Conservation (phyloP, 1,140 invertebrate species). For the Paraescarpia echinospica region DNA sequence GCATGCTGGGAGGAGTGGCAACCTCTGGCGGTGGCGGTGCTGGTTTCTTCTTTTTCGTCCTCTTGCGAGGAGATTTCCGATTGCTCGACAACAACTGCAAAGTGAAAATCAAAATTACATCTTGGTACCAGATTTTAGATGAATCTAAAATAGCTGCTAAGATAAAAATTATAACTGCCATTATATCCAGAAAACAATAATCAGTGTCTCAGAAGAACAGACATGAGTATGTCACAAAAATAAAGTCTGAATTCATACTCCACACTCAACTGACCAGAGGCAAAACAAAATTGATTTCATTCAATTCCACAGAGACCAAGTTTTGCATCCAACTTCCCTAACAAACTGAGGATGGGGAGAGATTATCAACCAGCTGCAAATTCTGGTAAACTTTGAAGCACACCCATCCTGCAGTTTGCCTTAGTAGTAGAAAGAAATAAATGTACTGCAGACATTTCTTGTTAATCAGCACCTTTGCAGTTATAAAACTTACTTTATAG, state of each 20-base stretch:
- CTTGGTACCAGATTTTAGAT: not conserved
- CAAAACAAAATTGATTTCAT: no score
- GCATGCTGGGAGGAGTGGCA: not conserved
- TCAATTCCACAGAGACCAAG: no score
- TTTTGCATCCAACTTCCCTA: no score
- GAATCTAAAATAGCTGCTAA: not conserved
- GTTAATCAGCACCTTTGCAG: not conserved
- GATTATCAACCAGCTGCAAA: not conserved
- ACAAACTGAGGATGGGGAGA: no score
- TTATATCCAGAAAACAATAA: no score
- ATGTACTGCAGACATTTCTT: not conserved
- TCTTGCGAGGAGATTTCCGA: not conserved
- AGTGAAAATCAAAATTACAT: not conserved
- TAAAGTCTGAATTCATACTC: no score
- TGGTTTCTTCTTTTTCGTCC: not conserved
- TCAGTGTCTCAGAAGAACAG: no score
- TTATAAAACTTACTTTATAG: not conserved
- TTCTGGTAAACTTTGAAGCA: not conserved
- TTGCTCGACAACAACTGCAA: not conserved
- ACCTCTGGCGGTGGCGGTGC: not conserved
- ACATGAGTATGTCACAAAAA: no score
- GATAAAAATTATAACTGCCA: no score
- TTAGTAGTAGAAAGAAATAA: not conserved
- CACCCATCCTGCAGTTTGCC: not conserved
- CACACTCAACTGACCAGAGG: no score